Base-by-base conservation (phyloP, 2,113 vertebrate genomes). In the Kryptolebias marmoratus region DNA sequence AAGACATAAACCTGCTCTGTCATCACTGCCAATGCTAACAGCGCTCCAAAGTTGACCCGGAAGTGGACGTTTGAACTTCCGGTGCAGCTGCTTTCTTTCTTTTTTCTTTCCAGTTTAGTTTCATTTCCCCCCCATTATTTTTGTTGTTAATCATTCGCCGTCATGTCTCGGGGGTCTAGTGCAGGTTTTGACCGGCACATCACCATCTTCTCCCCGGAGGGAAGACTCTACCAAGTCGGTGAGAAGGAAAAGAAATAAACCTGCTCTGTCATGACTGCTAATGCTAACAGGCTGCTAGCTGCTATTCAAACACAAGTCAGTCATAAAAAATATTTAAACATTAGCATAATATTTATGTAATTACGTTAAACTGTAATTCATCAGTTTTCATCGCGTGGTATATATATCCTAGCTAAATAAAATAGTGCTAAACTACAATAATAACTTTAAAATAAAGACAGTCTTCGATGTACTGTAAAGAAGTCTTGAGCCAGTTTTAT, bases 161-260 rank as follows among this genome's bases (percentile, higher is more conserved):
- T 28, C 61, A 98, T 98, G 96, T 97, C 96, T 68, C 95, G 96
- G 57, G 96, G 96, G 22, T 98, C 96, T 47, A 97, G 95, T 86
- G 96, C 96, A 14, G 96, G 96, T 0, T 97, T 97, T 86, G 96
- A 97, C 87, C 95, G 96, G 4, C 96, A 98, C 73, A 97, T 98
- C 83, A 97, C 96, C 30, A 97, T 98, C 85, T 98, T 97, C 85
- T 97, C 96, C 18, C 96, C 96, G 27, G 96, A 97, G 78, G 96
- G 96, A 9, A 93, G 96, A 76, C 95, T 97, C 39, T 98, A 98
- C 91, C 96, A 98, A 98, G 96, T 98, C 81, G 96, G 96, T 97
- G 84, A 93, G 96, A 95, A 81, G 5, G 58, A 11, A 47, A 31
- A 30, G 3, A 73, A 68, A n/a, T n/a, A 50, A 79, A 85, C 73